These are phyloP conservation scores for Scytalopus superciliaris DNA, from an alignment of 2,113 vertebrate species.

Conservation along the genomic window DNA sequence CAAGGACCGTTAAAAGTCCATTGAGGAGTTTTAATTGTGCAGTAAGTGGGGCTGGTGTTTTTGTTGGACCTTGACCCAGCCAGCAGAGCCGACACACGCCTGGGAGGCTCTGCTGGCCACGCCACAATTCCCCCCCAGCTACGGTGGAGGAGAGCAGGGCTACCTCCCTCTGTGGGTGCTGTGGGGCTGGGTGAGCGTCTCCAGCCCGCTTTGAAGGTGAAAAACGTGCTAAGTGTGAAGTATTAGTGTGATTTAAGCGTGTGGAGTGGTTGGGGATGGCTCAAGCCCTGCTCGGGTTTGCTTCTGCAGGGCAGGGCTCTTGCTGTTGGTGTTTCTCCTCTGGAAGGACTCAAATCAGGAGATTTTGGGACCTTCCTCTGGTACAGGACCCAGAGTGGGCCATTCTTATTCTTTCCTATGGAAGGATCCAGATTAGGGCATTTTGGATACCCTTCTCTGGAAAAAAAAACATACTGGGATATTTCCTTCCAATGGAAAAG, in stretches of 20 bases:
- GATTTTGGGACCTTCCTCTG: not conserved
- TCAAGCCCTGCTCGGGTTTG: not conserved
- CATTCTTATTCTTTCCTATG: not conserved
- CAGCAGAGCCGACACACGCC: not conserved
- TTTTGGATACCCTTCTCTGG: not conserved
- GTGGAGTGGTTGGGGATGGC: not conserved
- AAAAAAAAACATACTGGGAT: not conserved
- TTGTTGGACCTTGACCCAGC: not conserved
- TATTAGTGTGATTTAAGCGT: accelerated
- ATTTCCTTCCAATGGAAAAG: not conserved
- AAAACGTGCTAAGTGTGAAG: not conserved
- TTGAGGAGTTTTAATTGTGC: not conserved
- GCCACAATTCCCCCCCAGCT: not conserved
- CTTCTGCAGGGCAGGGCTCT: not conserved
- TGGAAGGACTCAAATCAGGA: too few relatives aligned
- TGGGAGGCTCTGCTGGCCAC: not conserved
- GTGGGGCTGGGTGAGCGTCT: not conserved
- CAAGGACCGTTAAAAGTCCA: not conserved
- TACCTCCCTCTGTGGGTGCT: not conserved
- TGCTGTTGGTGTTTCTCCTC: not conserved
- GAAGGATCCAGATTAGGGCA: not conserved
- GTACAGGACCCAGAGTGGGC: not conserved
- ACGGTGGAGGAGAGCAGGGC: not conserved
- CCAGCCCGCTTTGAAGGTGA: not conserved
- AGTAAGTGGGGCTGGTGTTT: not conserved